Base-by-base conservation (phyloP, 2,797 vertebrate genomes). In the Phyllotis vaccarum region DNA sequence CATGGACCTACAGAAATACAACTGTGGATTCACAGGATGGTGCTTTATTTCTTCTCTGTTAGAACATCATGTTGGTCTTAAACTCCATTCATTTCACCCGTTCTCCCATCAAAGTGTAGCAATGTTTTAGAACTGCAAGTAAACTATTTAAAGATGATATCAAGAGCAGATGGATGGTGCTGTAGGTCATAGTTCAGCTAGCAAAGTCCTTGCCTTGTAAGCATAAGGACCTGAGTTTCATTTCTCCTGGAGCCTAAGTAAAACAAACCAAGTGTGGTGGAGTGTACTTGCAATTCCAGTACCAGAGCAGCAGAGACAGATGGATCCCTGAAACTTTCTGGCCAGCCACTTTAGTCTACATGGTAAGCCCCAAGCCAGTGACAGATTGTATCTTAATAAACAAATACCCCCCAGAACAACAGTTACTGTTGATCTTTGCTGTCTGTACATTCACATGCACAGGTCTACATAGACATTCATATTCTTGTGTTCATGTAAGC, bases 21-120 rank as follows among this genome's bases (percentile, higher is more conserved):
- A 37, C 6, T 46, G 49, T 6, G 13, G 46, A 14, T 0, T 68
- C 17, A 6, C 0, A 5, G 3, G 21, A 31, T 82, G 6, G 68
- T 82, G 58, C 80, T 90, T 93, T 10, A 89, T 89, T 89, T 89
- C 66, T 12, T 90, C 58, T n/a, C 49, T 89, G 56, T 68, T 64
- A 89, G 92, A 70, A 6, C 16, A 88, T 54, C 52, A 34, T 19
- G n/a, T 85, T 89, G 87, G 46, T 91, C 75, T 56, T 46, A 72
- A 80, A 90, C 8, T 14, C 46, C 52, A 62, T 92, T 82, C 64
- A 54, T 37, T 2, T 90, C 34, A 78, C 9, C 34, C 74, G 89
- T 80, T 64, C 13, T 87, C 86, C 43, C 22, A 2, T 81, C 56
- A 27, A 78, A 82, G 6, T 24, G 2, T 43, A 68, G 74, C n/a